These are phyloP conservation scores for Drosophila ananassae DNA, from an alignment of 1,140 invertebrate genomes.

Conservation along the genomic window DNA sequence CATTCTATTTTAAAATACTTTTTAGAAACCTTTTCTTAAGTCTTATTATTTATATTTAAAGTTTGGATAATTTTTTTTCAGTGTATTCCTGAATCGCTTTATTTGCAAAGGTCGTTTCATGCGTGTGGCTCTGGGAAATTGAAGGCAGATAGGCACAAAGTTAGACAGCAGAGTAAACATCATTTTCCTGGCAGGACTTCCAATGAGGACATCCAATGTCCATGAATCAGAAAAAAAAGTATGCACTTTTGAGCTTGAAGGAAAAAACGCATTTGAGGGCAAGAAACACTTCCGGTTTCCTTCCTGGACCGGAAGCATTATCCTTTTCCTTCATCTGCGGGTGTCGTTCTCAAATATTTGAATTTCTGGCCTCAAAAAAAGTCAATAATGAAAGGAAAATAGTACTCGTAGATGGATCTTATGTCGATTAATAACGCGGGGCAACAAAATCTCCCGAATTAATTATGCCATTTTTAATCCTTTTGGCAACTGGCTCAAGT, in stretches of 20 bases:
- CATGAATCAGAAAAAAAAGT: conserved; percentile 7
- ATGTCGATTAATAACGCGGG: conserved; percentile 61
- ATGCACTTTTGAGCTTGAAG: conserved; percentile 28
- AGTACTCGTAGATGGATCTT: conserved; percentile 17
- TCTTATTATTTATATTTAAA: no score
- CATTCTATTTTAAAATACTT: neutral
- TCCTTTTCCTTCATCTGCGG: conserved; percentile 10
- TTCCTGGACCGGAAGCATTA: conserved; percentile 57
- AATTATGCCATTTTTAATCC: conserved; percentile 74
- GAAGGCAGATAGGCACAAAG: conserved; percentile 32
- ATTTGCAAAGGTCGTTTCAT: conserved; percentile 30
- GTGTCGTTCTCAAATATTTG: conserved; percentile 23
- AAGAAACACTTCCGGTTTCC: conserved; percentile 63
- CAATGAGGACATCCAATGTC: conserved; percentile 37
- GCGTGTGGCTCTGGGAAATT: conserved; percentile 17
- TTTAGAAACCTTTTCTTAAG: no score
- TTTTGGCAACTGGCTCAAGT: conserved; percentile 53
- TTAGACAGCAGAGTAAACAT: conserved; percentile 70
- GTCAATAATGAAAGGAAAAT: neutral
- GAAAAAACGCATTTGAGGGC: conserved; percentile 70
- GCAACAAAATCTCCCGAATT: conserved; percentile 53
- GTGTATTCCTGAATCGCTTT: conserved; percentile 7
- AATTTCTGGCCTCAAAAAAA: neutral
- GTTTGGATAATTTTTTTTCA: neutral
- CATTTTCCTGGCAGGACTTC: conserved; percentile 54